Percentiles rank a stretch among this genome's conserved stretches.
phyloP scores from a whole-genome alignment of 1,140 invertebrate species.

The Onthophagus taurus region DNA sequence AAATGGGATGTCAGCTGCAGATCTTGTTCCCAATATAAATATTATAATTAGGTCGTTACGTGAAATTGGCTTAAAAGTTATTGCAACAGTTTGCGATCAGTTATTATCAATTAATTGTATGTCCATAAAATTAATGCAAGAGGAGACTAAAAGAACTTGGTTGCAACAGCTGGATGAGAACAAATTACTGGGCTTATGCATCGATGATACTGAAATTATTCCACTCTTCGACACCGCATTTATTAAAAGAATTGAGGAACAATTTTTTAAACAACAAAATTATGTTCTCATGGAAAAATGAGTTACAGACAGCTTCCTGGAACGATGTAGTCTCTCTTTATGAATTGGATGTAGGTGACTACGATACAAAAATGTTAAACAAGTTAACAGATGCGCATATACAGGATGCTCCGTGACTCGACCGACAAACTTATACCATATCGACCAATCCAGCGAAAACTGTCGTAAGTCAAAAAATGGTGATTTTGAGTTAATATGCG shows the following conservation, averaged over 20 bases:
- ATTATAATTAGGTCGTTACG: neutral
- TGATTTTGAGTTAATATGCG: too few relatives aligned
- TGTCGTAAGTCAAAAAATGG: too few relatives aligned
- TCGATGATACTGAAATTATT: slow-evolving; percentile 9
- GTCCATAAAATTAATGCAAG: neutral
- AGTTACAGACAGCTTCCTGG: slow-evolving; percentile 8
- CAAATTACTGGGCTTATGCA: slow-evolving; percentile 6
- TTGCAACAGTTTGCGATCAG: slow-evolving; percentile 19
- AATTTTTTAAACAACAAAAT: slow-evolving; percentile 2
- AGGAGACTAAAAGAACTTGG: neutral
- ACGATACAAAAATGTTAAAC: slow-evolving; percentile 12
- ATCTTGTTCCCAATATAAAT: neutral
- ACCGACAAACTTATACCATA: too few relatives aligned
- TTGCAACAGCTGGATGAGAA: too few relatives aligned
- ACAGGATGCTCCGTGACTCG: too few relatives aligned
- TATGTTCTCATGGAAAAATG: neutral
- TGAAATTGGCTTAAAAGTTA: slow-evolving; percentile 7
- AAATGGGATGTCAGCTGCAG: neutral
- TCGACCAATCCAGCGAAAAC: too few relatives aligned
- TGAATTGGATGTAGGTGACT: slow-evolving; percentile 9
- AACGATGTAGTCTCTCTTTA: slow-evolving; percentile 7
- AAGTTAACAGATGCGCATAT: slow-evolving; percentile 16
- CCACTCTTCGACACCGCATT: slow-evolving; percentile 12
- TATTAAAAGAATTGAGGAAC: slow-evolving; percentile 13
- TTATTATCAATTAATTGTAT: slow-evolving; percentile 9